A percentile compares a stretch with the other conserved stretches of the same genome.
phyloP scores from a whole-genome alignment of 2,113 vertebrate genomes.

The Willisornis vidua region DNA sequence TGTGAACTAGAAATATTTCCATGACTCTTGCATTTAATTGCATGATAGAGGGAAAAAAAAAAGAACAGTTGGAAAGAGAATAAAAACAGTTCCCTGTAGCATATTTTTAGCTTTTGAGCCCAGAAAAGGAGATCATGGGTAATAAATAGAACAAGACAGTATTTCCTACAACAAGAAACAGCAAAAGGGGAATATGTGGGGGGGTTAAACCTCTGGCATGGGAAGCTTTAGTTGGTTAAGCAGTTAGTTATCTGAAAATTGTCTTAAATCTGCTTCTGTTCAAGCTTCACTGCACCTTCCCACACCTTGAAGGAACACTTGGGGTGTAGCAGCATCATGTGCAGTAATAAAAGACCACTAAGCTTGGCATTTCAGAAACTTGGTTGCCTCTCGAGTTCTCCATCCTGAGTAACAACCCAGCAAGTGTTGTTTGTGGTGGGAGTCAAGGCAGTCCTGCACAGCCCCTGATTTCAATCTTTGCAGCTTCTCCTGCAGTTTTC shows the following conservation, averaged over 20 bases:
- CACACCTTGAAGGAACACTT: not conserved
- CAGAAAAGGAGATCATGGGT: not conserved
- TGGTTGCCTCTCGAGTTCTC: not conserved
- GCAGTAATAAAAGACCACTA: not conserved
- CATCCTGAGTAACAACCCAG: not conserved
- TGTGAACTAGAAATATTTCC: constrained; percentile 27
- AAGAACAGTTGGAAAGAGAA: not conserved
- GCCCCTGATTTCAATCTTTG: not conserved
- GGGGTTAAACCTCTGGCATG: not conserved
- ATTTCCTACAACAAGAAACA: not conserved
- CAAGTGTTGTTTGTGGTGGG: not conserved
- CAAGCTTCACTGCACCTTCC: not conserved
- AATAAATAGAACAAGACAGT: not conserved
- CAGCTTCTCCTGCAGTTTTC: not conserved
- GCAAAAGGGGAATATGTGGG: not conserved
- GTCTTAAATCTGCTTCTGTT: not conserved
- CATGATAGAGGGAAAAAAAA: not conserved
- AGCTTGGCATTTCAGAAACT: not conserved
- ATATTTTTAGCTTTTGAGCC: not conserved
- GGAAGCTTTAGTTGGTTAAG: not conserved
- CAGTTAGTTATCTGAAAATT: not conserved
- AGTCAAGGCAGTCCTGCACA: not conserved
- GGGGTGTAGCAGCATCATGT: not conserved
- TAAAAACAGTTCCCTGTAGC: not conserved
- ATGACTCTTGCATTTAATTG: not conserved